Evolutionary conservation across 2,113 vertebrate species (phyloP).

Genomic region (Platichthys stellatus): DNA sequence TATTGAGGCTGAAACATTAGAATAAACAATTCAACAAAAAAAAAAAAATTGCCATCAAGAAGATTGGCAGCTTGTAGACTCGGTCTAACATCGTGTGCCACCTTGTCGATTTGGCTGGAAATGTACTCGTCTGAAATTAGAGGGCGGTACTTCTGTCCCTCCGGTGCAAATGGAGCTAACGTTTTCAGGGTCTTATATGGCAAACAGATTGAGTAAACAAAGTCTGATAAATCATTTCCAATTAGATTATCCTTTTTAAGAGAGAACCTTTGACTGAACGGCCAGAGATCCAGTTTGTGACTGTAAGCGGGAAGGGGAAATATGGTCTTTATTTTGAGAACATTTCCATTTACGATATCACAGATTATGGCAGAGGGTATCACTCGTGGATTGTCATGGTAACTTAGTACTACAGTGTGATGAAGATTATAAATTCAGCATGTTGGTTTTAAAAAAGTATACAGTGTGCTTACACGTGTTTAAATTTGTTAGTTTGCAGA

Average conservation of each 20-base stretch:
- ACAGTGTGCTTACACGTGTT: background rate
- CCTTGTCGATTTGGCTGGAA: constrained; percentile 30
- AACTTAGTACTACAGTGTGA: background rate
- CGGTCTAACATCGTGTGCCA: constrained; percentile 9
- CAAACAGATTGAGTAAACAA: constrained; percentile 10
- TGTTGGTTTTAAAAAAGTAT: background rate
- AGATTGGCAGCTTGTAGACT: constrained; percentile 38
- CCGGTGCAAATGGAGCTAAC: background rate
- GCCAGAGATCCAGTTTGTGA: constrained; percentile 32
- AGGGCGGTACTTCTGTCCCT: background rate
- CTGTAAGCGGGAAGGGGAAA: constrained; percentile 10
- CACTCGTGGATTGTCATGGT: constrained; percentile 15
- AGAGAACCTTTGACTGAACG: constrained; percentile 1
- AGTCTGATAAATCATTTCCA: constrained; percentile 36
- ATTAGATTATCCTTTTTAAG: constrained; percentile 5
- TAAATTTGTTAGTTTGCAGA: no score
- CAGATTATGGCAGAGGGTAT: constrained; percentile 2
- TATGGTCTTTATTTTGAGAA: constrained; percentile 17
- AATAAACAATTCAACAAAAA: constrained; percentile 39
- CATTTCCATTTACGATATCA: constrained; percentile 7
- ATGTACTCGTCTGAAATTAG: background rate
- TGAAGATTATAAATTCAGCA: background rate
- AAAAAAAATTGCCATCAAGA: constrained; percentile 24
- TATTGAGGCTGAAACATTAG: constrained; percentile 51
- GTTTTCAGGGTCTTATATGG: constrained; percentile 15